Evolutionary conservation across 2,888 invertebrate species (phyloP).

Genomic region (Cephus pulcher): DNA sequence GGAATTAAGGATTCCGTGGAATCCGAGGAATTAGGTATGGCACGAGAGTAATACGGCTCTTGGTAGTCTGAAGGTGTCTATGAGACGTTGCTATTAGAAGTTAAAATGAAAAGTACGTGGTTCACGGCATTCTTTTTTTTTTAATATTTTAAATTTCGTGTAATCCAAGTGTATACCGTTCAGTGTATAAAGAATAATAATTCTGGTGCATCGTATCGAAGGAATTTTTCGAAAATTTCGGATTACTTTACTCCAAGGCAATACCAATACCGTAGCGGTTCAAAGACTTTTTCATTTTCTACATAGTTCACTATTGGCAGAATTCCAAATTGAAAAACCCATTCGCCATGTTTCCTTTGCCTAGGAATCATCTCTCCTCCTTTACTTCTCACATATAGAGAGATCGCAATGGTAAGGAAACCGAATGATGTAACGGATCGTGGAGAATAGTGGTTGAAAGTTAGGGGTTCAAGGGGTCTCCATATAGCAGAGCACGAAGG

Average conservation of each 20-base stretch:
- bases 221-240: neutral
- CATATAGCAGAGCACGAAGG: slow-evolving; percentile 20
- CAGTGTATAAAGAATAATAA: neutral
- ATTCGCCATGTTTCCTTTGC: slow-evolving; percentile 62
- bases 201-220: neutral
- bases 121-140: neutral
- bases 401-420: slow-evolving; percentile 36
- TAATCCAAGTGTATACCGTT: too few species aligned
- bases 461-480: slow-evolving; percentile 53
- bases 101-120: neutral
- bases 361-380: neutral
- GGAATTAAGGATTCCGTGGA: neutral
- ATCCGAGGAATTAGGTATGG: neutral
- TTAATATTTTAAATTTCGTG: neutral
- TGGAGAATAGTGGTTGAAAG: slow-evolving; percentile 60
- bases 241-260: neutral
- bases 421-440: slow-evolving; percentile 62
- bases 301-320: neutral
- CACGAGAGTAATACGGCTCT: neutral
- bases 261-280: neutral
- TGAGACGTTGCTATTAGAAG: neutral
- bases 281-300: neutral
- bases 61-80: neutral
- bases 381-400: slow-evolving; percentile 6
- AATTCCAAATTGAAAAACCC: slow-evolving; percentile 65